Conservation (phyloP, 2,113 vertebrate species). For the Pomatorhinus ruficollis region DNA sequence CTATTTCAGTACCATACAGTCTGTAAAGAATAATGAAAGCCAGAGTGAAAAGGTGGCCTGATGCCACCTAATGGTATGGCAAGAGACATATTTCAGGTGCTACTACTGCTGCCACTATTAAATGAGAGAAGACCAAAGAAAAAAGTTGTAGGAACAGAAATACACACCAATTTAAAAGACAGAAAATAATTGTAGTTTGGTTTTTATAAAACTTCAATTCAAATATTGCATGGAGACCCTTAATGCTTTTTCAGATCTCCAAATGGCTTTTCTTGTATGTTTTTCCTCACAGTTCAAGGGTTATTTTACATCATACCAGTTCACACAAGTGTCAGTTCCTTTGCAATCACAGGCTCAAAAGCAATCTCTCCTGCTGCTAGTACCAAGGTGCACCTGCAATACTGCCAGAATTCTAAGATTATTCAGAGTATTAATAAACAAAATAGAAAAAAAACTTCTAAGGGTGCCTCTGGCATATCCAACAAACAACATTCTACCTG, state of each 20-base stretch:
- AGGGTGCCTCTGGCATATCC: background rate
- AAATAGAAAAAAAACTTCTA: background rate
- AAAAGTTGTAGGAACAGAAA: background rate
- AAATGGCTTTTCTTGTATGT: slow-evolving; percentile 43
- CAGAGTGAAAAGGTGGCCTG: background rate
- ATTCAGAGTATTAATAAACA: slow-evolving; percentile 5
- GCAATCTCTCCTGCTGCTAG: slow-evolving; percentile 46
- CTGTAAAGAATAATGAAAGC: background rate
- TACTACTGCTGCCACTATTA: background rate
- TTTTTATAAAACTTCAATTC: slow-evolving; percentile 16
- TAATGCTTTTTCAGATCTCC: slow-evolving; percentile 8
- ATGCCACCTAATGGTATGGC: background rate
- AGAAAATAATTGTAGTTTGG: background rate
- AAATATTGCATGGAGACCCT: slow-evolving; percentile 51
- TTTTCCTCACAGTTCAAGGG: slow-evolving; percentile 51
- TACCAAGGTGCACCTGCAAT: slow-evolving; percentile 56
- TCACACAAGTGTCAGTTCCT: slow-evolving; percentile 51
- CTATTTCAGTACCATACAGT: slow-evolving; percentile 5
- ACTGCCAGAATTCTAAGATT: slow-evolving; percentile 45
- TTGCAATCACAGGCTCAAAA: slow-evolving; percentile 53
- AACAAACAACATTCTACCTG: slow-evolving; percentile 23
- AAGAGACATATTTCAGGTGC: background rate
- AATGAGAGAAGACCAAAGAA: slow-evolving; percentile 5
- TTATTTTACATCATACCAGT: slow-evolving; percentile 11
- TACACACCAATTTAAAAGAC: background rate